Evolutionary conservation across 2,888 invertebrate species (phyloP), one percentile per base, ranked within the genome.

Genomic region (Andrena bicolor): DNA sequence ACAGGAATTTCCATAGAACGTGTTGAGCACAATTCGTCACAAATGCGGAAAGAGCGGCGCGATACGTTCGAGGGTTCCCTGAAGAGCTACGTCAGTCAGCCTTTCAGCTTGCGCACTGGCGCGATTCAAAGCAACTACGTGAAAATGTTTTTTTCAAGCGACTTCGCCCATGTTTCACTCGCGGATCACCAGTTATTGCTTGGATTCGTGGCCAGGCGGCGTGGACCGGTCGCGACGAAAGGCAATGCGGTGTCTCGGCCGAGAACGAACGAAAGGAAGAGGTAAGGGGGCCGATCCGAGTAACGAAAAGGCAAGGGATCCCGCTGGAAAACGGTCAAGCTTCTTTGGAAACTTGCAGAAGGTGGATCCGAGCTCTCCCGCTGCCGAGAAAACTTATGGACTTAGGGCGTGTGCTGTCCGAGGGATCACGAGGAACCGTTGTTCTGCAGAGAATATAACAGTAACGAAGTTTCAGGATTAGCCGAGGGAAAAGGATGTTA

Each of bases 331-430:
- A 69, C 73, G 82, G 78, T 78, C 81, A 76, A 82, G 74, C 66
- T 82, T 71, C 56, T 60, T 56, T 71, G 30, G 41, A 60, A 82
- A 82, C 26, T 82, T 84, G 23, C 41, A 32, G 48, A 32, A 30
- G 26, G 75, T 60, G 49, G 66, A 80, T 60, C 49, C 51, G 49
- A 48, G 58, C 35, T 64, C 73, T 63, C 58, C 53, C 51, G 76
- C 69, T 76, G 61, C 75, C 64, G 53, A 20, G 65, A 60, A 78
- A 87, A 86, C 77, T 87, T 74, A 69, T 58, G 41, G 58, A 41
- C 48, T 64, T 60, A 60, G 26, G 66, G 66, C 48, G 58, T 65
- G 70, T 35, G 51, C 63, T 70, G 71, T 80, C 66, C 74, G 63
- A 66, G n/a, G 64, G 70, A 74, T 76, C 66, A 35, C 76, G 64